Conservation (phyloP, 2,797 vertebrate species). For the Hozukius guyotensis region DNA sequence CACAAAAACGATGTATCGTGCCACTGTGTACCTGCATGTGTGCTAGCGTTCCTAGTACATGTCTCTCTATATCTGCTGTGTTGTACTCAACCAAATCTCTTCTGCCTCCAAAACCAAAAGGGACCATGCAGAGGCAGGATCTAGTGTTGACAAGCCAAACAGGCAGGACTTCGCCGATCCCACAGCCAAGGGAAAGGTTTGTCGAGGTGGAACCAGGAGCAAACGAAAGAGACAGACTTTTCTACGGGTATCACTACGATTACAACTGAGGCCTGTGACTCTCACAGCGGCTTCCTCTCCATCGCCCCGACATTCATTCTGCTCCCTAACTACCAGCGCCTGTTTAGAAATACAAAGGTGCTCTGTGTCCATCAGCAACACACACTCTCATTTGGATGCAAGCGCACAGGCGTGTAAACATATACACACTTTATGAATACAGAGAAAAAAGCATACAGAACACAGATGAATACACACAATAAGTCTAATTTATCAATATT, state of each 20-base stretch:
- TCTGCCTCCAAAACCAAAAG: constrained; percentile 9
- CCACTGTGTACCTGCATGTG: constrained; percentile 18
- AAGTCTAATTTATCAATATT: background rate
- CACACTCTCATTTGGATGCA: constrained; percentile 41
- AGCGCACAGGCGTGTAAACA: constrained; percentile 23
- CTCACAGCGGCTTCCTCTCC: constrained; percentile 25
- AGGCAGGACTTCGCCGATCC: background rate
- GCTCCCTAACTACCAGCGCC: constrained; percentile 39
- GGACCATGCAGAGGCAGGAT: background rate
- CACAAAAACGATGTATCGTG: constrained; percentile 21
- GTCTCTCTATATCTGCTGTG: constrained; percentile 12
- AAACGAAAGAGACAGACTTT: constrained; percentile 51
- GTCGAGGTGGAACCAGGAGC: constrained; percentile 11
- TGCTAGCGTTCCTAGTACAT: background rate
- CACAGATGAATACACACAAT: background rate
- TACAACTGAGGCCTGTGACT: constrained; percentile 44
- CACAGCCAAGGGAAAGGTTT: constrained; percentile 3
- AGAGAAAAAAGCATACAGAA: background rate
- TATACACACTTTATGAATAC: constrained; percentile 1
- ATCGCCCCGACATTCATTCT: constrained; percentile 33
- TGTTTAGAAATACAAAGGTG: constrained; percentile 71
- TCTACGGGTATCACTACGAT: constrained; percentile 52
- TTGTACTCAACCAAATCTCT: constrained; percentile 22
- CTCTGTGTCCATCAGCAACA: constrained; percentile 55
- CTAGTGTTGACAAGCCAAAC: constrained; percentile 16